Conservation (phyloP, 1,140 invertebrate genomes). For the Brachionus rotundiformis region DNA sequence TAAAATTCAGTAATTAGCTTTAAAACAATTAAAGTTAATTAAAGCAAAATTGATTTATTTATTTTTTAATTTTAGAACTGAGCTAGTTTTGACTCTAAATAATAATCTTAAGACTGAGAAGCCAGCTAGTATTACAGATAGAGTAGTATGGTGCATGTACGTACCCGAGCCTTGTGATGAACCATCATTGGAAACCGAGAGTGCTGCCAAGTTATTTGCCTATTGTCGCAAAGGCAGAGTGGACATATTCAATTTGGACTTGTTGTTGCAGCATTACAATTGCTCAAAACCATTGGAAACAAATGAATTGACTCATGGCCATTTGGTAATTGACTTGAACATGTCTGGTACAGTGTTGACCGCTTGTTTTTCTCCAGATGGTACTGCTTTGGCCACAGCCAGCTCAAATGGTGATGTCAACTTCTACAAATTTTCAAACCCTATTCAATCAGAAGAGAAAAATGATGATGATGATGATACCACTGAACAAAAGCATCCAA, state of each 20-base stretch:
- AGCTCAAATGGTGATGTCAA: conserved; percentile 82
- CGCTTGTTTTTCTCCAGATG: conserved; percentile 87
- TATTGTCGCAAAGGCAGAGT: not conserved
- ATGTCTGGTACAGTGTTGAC: conserved; percentile 73
- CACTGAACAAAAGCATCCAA: conserved; percentile 60
- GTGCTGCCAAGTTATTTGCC: conserved; percentile 64
- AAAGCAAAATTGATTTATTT: not conserved
- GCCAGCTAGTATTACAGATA: conserved; percentile 51
- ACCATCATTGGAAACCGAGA: conserved; percentile 57
- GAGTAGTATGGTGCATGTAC: conserved; percentile 88
- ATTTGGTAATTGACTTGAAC: conserved; percentile 16
- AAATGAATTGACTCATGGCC: not conserved
- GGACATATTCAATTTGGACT: conserved; percentile 38
- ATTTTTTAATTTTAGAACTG: not conserved
- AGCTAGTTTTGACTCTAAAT: conserved; percentile 3
- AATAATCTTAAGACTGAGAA: conserved; percentile 2
- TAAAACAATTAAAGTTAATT: too few species aligned
- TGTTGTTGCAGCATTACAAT: not conserved
- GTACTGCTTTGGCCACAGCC: conserved; percentile 83
- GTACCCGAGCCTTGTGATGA: conserved; percentile 71
- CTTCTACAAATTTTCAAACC: conserved; percentile 77
- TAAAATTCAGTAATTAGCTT: conserved; percentile 50
- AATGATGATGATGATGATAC: conserved; percentile 65
- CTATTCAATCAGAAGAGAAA: conserved; percentile 59
- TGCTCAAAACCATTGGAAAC: not conserved